Base-by-base conservation (phyloP, 2,113 vertebrate genomes). In the Pteropus alecto region DNA sequence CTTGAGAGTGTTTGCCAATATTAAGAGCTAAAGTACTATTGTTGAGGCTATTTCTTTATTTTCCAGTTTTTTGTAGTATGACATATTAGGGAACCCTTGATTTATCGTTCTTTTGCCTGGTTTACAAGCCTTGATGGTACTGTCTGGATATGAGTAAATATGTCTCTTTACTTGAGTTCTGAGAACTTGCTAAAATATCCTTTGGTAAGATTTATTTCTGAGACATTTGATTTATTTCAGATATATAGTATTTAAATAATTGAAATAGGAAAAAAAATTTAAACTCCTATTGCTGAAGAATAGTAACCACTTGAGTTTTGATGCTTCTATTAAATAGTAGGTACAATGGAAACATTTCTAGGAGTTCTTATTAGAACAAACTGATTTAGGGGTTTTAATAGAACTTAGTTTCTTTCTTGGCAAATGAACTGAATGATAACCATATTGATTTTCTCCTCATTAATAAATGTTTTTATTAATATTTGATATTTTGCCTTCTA, bases 201-300 rank as follows among this genome's bases (percentile, higher is more conserved):
- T 87, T 73, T 83, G 54, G 10, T 68, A 74, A 73, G 24, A 83
- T 28, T 86, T 71, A 65, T 90, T 71, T 96, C 5, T n/a, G 10
- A 78, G 35, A 56, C 14, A 78, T 41, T 93, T 82, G 38, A 68
- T 56, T n/a, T 89, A 41, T 95, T 95, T 97, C 54, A 87, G 35
- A 83, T 90, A 74, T n/a, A 65, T 65, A 77, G 11, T 33, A 87
- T 84, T 94, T 43, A 81, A 58, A 48, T 3, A 87, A 28, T 7
- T 13, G 65, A 54, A 5, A 15, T 3, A 85, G 26, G 70, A 58
- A 43, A 6, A 56, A 41, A 41, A 48, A 51, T 2, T 30, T 88
- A 84, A 89, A 35, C 3, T 6, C 5, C 9, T 78, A 22, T 38
- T 92, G 6, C 43, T 68, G 33, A 68, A 84, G 35, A 91, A 56